phyloP scores from a whole-genome alignment of 2,797 vertebrate species.

The Trachops cirrhosus region DNA sequence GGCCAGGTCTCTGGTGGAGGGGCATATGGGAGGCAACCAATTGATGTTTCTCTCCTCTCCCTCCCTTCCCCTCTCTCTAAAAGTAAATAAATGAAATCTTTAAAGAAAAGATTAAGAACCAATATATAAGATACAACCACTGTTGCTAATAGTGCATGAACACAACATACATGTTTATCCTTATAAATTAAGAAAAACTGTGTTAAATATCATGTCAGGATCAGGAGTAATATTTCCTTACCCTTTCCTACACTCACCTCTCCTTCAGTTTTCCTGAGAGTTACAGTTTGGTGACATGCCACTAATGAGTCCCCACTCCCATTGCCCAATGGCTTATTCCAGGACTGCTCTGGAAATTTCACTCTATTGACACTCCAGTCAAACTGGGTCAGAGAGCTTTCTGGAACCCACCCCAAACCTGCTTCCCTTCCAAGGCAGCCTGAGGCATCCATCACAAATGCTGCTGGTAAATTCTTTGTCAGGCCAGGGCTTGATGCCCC shows the following conservation, averaged over 20 bases:
- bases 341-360: background rate
- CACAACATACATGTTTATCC: background rate
- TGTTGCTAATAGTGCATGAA: background rate
- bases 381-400: background rate
- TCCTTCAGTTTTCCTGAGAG: background rate
- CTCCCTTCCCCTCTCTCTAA: background rate
- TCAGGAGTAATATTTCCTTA: background rate
- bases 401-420: background rate
- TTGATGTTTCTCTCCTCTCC: background rate
- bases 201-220: background rate
- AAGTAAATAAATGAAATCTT: background rate
- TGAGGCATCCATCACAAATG: background rate
- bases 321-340: background rate
- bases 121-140: rapidly evolving
- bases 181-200: background rate
- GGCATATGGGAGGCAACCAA: background rate
- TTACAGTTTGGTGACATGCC: background rate
- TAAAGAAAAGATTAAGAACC: background rate
- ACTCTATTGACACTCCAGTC: background rate
- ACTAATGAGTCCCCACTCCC: background rate
- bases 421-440: background rate
- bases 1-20: background rate
- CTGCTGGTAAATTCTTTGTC: background rate
- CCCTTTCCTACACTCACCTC: background rate
- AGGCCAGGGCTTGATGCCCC: background rate